Conservation (phyloP, 2,797 vertebrate species). For the Micrastur ruficollis region DNA sequence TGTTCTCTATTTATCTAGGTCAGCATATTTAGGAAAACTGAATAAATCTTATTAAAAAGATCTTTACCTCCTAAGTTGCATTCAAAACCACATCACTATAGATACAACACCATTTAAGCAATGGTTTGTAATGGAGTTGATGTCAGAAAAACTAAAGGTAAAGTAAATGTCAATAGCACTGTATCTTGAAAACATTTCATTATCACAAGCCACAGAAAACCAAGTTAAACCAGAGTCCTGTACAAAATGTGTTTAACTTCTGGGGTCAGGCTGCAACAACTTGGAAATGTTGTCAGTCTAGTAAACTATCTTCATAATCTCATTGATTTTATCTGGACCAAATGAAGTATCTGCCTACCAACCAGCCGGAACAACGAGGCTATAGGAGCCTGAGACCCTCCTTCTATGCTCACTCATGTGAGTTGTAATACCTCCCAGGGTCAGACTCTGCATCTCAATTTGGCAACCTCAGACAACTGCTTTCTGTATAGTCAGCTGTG, state of each 20-base stretch:
- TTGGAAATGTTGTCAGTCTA: background rate
- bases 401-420: background rate
- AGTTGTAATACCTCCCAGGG: constrained; percentile 43
- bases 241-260: background rate
- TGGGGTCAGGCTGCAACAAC: background rate
- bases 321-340: constrained; percentile 25
- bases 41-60: constrained; percentile 29
- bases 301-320: background rate
- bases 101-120: background rate
- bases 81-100: background rate
- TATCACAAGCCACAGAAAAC: background rate
- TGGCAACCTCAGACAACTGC: constrained; percentile 61
- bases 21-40: constrained; percentile 23
- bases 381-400: background rate
- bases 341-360: constrained; percentile 25
- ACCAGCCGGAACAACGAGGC: background rate
- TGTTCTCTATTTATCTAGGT: background rate
- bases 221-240: background rate
- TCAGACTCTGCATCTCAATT: constrained; percentile 58
- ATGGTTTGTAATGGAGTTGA: background rate
- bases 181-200: background rate
- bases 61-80: background rate
- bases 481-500: constrained; percentile 59
- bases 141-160: background rate
- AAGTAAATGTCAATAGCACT: background rate